A percentile compares a stretch with the other conserved stretches of the same genome.
Conservation (phyloP, 2,888 invertebrate genomes). For the Erannis defoliaria region DNA sequence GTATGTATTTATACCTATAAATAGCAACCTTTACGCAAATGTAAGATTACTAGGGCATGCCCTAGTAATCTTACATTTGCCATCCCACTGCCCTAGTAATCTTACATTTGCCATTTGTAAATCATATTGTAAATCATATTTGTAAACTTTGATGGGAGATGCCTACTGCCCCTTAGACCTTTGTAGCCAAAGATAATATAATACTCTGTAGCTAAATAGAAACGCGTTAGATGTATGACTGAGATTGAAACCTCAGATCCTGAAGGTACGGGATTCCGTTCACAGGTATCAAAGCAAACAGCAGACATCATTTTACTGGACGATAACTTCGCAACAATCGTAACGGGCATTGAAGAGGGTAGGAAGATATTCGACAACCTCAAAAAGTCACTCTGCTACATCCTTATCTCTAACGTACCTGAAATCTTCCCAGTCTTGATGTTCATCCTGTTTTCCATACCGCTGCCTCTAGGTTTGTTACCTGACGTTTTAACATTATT, state of each 20-base stretch:
- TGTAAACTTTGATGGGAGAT: too few species aligned
- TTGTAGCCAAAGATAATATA: too few species aligned
- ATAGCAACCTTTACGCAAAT: too few species aligned
- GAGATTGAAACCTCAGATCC: not conserved
- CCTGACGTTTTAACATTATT: not conserved
- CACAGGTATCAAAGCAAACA: slow-evolving; percentile 92
- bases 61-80: too few species aligned
- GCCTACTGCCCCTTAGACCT: too few species aligned
- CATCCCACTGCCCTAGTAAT: too few species aligned
- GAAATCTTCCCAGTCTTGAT: slow-evolving; percentile 93
- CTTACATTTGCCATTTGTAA: too few species aligned
- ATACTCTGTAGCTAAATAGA: too few species aligned
- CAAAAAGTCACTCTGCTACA: slow-evolving; percentile 94
- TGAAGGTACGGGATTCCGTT: not conserved
- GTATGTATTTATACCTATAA: too few species aligned
- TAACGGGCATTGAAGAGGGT: slow-evolving; percentile 94
- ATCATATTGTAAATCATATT: too few species aligned
- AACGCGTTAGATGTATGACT: too few species aligned
- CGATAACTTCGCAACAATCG: slow-evolving; percentile 95
- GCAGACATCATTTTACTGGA: slow-evolving; percentile 96
- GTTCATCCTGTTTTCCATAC: slow-evolving; percentile 91
- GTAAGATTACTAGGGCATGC: too few species aligned
- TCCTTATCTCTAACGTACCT: slow-evolving; percentile 93
- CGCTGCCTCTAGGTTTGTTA: slow-evolving; percentile 88
- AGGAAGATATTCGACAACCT: slow-evolving; percentile 94